Evolutionary conservation across 2,113 vertebrate species (phyloP), one percentile per base, ranked within the genome.

Genomic region (Gambusia holbrooki): DNA sequence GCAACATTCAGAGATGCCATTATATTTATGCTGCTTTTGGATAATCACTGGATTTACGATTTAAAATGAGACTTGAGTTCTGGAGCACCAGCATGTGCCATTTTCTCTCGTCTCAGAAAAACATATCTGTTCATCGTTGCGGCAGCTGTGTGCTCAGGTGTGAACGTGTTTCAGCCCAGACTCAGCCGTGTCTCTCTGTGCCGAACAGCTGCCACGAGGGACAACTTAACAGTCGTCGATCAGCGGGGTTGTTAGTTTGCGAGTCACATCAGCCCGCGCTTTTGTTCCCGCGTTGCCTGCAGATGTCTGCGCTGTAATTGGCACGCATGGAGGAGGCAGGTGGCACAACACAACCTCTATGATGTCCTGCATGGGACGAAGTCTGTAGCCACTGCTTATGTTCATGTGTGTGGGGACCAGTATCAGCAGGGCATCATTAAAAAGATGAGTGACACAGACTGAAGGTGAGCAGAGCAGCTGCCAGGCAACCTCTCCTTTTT

Each of bases 291-390:
- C 5, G 30, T 71, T 64, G 80, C 68, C 84, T 85, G 83, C 91
- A 88, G 87, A 89, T 89, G 88, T 84, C 86, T 69, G 22, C 30
- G 69, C 81, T n/a, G 64, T 90, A 90, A 90, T 89, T 88, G 80
- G 88, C 79, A 51, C 60, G 78, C 80, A 63, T 73, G 48, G 67
- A 86, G 63, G 81, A 79, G 71, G 87, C 87, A 89, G 89, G 88
- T 92, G 93, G 87, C 71, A 77, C 84, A 75, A 58, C 51, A 12
- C 71, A 79, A 62, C 60, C 71, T 37, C 22, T 65, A 66, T 77
- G 73, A 81, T 77, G 76, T 85, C 78, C 80, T 87, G 76, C 45
- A 73, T 72, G 83, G 77, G 74, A 71, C 42, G 35, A 17, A 35
- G 35, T 60, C 65, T 76, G 37, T 77, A 37, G 60, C 35, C 29